Evolutionary conservation across 2,113 vertebrate species (phyloP).

Genomic region (Chionomys nivalis): DNA sequence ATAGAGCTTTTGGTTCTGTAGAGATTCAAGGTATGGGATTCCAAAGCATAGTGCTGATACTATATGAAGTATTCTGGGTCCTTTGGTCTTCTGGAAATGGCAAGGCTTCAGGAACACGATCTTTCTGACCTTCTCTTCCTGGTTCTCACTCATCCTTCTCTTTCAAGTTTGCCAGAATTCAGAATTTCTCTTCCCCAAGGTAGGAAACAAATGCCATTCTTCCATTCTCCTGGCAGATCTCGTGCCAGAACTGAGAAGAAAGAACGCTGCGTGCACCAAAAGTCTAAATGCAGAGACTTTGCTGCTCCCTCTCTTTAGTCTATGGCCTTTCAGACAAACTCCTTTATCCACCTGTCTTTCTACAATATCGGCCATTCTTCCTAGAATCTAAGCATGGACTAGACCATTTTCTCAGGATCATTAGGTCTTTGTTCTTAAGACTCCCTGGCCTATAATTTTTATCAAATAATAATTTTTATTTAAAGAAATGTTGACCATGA

Average conservation of each 20-base stretch:
- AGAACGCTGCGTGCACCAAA: neutral
- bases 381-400: neutral
- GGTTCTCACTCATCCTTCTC: neutral
- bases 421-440: neutral
- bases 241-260: neutral
- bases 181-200: neutral
- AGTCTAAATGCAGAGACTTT: neutral
- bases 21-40: neutral
- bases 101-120: neutral
- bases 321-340: no score
- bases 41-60: neutral
- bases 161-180: neutral
- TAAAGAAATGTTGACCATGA: neutral
- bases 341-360: neutral
- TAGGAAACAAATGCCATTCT: neutral
- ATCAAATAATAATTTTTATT: neutral
- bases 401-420: neutral
- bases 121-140: neutral
- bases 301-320: no score
- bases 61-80: no score
- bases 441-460: neutral
- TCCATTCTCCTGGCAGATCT: neutral
- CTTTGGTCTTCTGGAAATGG: neutral
- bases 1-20: neutral
- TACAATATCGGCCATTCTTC: neutral